Conservation (phyloP, 2,888 invertebrate genomes). For the Oxycera nigricornis region DNA sequence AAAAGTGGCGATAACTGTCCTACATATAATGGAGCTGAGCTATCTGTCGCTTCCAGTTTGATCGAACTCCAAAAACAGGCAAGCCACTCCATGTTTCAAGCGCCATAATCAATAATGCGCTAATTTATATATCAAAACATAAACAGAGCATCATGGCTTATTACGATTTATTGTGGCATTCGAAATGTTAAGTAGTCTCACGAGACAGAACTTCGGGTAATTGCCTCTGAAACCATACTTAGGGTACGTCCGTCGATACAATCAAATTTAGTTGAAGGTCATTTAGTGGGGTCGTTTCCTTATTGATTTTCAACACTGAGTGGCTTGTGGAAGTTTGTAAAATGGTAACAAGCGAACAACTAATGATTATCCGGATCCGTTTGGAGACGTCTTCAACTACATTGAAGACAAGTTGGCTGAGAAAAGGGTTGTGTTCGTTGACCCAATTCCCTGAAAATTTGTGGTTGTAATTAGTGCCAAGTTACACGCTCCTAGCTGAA, state of each 20-base stretch:
- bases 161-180: background rate
- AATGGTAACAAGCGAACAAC: background rate
- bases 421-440: background rate
- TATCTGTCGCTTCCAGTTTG: too few species aligned
- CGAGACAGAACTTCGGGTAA: background rate
- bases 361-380: background rate
- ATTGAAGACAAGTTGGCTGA: background rate
- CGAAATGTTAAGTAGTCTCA: background rate
- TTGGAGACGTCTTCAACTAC: background rate
- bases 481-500: background rate
- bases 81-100: too few species aligned
- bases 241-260: background rate
- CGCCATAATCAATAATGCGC: too few species aligned
- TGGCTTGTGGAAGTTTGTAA: background rate
- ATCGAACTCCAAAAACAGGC: too few species aligned
- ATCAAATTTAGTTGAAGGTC: background rate
- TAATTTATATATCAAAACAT: too few species aligned
- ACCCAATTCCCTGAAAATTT: background rate
- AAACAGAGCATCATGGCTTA: too few species aligned
- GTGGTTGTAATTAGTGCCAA: background rate
- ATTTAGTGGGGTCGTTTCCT: background rate
- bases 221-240: background rate
- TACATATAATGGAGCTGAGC: too few species aligned
- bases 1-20: too few species aligned
- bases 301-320: background rate